A percentile compares a stretch with the other conserved stretches of the same genome.
Conservation (phyloP, 2,113 vertebrate genomes). For the Neopipo cinnamomea region DNA sequence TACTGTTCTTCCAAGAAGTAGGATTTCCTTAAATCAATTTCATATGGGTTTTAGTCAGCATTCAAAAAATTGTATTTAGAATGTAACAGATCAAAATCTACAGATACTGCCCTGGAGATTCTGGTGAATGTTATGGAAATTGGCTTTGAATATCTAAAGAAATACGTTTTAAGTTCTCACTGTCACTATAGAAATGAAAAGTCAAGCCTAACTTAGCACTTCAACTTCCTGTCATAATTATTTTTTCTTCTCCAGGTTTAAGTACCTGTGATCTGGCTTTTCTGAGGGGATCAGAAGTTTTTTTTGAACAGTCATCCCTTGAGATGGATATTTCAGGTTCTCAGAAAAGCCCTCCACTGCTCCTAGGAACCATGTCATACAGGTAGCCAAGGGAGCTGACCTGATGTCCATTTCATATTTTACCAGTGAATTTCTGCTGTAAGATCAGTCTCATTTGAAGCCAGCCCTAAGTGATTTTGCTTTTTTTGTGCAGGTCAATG, state of each 20-base stretch:
- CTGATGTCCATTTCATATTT: not conserved
- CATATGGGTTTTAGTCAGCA: not conserved
- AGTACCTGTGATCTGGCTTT: not conserved
- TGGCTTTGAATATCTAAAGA: not conserved
- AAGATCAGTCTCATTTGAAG: not conserved
- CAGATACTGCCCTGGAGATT: not conserved
- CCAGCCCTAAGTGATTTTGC: not conserved
- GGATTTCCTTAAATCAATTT: not conserved
- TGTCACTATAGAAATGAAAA: not conserved
- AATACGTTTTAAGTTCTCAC: not conserved
- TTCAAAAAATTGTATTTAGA: not conserved
- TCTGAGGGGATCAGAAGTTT: not conserved
- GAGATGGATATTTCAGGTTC: not conserved
- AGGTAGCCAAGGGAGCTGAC: not conserved
- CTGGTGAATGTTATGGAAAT: not conserved
- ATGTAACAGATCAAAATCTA: not conserved
- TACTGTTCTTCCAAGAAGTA: not conserved
- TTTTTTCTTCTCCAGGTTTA: not conserved
- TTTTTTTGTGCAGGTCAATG: conserved; percentile 10
- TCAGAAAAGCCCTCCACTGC: not conserved
- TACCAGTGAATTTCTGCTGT: not conserved
- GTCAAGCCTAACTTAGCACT: not conserved
- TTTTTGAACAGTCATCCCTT: not conserved
- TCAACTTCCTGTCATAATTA: not conserved
- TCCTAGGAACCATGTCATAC: not conserved